Base-by-base conservation (phyloP, 2,888 invertebrate genomes). In the Eupsilia transversa region DNA sequence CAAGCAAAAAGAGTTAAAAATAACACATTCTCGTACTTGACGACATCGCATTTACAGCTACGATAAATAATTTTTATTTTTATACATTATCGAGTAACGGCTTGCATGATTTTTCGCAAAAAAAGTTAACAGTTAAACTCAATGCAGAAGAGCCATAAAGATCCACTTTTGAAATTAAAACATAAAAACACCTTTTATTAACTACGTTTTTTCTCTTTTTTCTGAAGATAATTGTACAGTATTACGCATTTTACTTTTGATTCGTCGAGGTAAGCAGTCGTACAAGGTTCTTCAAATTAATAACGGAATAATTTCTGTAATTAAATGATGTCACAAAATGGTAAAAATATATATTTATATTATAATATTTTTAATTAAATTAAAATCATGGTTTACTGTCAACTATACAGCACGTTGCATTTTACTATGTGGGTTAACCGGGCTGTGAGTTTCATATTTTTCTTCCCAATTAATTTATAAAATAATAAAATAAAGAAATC, bases 141-240 rank as follows among this genome's bases (percentile, higher is more conserved):
- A 68, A 66, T 77, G 66, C 63, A 74, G 78, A 64, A 78, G 60
- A 72, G 60, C 30, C 74, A 57, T 83, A 82, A 83, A 85, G 61
- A 85, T 73, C 71, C 75, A 68, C 38, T 73, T 61, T 75, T 67
- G 30, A 75, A 86, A 80, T 83, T 71, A 72, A 85, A 61, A 67
- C 77, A 74, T 84, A 70, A 80, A 74, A 71, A 76, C 38, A 30
- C 57, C 46, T 74, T 78, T 73, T 72, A 76, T 61, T 59, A 65
- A 52, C 52, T 35, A 59, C 56, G 10, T 57, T 41, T 66, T 67
- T 38, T 27, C n/a, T 38, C 65, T 64, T 71, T 76, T 66, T 63
- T 70, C 6, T 61, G 23, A 43, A 49, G 35, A 41, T 74, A 54
- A 38, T 73, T 65, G 43, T 30, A 60, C 63, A 68, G 66, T 74